phyloP scores from a whole-genome alignment of 2,888 invertebrate genomes.

The Hyppa rectilinea region DNA sequence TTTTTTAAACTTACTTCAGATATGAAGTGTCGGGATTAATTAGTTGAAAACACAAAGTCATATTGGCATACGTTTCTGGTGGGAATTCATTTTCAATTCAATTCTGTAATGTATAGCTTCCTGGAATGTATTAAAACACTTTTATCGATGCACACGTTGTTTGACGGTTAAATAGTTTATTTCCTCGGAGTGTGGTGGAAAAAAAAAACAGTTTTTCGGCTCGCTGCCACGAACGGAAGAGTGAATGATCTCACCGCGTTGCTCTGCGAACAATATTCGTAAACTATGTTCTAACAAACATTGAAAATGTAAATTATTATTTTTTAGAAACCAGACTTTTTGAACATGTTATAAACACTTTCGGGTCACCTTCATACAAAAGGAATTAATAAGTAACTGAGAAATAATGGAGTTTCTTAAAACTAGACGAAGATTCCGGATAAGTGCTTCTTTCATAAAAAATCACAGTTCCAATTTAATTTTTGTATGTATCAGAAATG shows the following conservation, averaged over 20 bases:
- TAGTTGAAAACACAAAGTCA: too few relatives aligned
- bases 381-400: not conserved
- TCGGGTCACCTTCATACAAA: slow-evolving; percentile 6
- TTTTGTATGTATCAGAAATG: too few relatives aligned
- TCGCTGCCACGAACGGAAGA: slow-evolving; percentile 59
- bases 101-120: not conserved
- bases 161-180: slow-evolving; percentile 55
- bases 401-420: not conserved
- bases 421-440: too few relatives aligned
- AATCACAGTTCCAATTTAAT: too few relatives aligned
- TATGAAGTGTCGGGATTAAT: too few relatives aligned
- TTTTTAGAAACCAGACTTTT: slow-evolving; percentile 25
- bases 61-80: too few relatives aligned
- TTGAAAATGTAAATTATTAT: slow-evolving; percentile 11
- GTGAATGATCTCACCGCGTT: slow-evolving; percentile 59
- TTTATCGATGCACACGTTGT: slow-evolving; percentile 43
- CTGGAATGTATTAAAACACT: slow-evolving; percentile 14
- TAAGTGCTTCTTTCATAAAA: too few relatives aligned
- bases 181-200: slow-evolving; percentile 46
- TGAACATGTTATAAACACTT: not conserved
- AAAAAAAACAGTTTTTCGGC: slow-evolving; percentile 61
- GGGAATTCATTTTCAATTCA: not conserved
- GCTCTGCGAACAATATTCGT: slow-evolving; percentile 52
- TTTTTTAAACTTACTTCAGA: too few relatives aligned
- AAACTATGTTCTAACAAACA: slow-evolving; percentile 50